phyloP scores from a whole-genome alignment of 2,888 invertebrate genomes.

The Acholoe squamosa region DNA sequence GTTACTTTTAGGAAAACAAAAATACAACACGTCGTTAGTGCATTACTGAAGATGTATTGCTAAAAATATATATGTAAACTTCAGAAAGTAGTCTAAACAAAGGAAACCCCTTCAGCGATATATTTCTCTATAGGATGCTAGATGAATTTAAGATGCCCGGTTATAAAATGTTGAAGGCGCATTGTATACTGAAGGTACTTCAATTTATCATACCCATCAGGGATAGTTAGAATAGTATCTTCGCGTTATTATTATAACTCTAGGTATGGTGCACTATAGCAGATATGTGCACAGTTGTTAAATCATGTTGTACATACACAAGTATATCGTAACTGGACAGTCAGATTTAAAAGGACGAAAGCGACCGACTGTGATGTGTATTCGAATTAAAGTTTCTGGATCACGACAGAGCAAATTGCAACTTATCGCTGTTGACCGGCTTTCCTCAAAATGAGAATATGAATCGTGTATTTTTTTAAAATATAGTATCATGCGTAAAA shows the following conservation, averaged over 20 bases:
- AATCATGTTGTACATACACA: conserved; percentile 21
- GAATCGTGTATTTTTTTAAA: too few species aligned
- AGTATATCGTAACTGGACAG: conserved; percentile 4
- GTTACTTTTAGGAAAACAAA: too few species aligned
- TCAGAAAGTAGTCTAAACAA: neutral
- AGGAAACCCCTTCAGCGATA: neutral
- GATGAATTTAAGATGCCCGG: neutral
- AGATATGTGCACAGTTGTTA: neutral
- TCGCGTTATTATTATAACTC: neutral
- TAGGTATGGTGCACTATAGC: neutral
- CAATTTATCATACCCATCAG: neutral
- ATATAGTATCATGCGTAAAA: too few species aligned
- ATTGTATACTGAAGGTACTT: conserved; percentile 13
- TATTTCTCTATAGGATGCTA: too few species aligned
- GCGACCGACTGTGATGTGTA: conserved; percentile 47
- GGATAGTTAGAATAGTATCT: neutral
- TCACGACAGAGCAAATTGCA: neutral
- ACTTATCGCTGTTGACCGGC: neutral
- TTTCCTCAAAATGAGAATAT: too few species aligned
- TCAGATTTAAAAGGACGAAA: neutral
- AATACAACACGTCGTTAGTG: too few species aligned
- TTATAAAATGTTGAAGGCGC: neutral
- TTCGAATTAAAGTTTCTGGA: neutral
- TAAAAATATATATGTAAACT: neutral
- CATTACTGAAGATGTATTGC: too few species aligned